Evolutionary conservation across 2,888 invertebrate genomes (phyloP).

Genomic region (Oxycera nigricornis): DNA sequence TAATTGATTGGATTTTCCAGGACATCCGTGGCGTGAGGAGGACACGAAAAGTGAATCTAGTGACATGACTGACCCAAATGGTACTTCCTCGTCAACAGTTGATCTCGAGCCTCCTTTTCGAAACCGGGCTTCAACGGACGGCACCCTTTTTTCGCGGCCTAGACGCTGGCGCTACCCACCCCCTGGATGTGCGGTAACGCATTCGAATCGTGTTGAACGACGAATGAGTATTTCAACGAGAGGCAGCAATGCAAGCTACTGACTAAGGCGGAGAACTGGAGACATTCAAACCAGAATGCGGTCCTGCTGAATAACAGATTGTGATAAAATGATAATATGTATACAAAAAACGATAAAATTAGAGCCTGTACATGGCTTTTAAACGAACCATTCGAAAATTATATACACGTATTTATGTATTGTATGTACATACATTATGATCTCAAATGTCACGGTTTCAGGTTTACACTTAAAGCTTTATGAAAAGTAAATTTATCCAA

Average conservation of each 20-base stretch:
- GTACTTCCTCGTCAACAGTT: conserved; percentile 61
- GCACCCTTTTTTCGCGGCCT: conserved; percentile 68
- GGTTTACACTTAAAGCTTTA: not conserved
- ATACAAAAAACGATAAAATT: not conserved
- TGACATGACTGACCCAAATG: conserved; percentile 61
- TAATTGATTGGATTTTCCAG: too few species aligned
- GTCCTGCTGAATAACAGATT: conserved; percentile 6
- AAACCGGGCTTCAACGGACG: conserved; percentile 78
- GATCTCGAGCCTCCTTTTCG: conserved; percentile 68
- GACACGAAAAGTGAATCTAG: conserved; percentile 67
- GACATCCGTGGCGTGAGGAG: conserved; percentile 70
- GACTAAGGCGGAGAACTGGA: conserved; percentile 41
- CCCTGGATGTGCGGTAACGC: conserved; percentile 61
- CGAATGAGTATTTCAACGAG: conserved; percentile 81
- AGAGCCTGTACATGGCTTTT: too few species aligned
- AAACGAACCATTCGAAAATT: too few species aligned
- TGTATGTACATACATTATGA: not conserved
- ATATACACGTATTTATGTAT: not conserved
- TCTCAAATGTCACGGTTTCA: conserved; percentile 17
- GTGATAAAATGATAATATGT: conserved; percentile 31
- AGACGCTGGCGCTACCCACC: conserved; percentile 68
- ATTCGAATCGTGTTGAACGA: conserved; percentile 67
- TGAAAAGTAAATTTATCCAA: too few species aligned
- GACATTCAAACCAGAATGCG: not conserved
- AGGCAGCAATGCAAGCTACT: conserved; percentile 61